Percentiles rank a stretch among this genome's conserved stretches.
phyloP scores from a whole-genome alignment of 1,140 invertebrate species.

The Ectropis grisescens region DNA sequence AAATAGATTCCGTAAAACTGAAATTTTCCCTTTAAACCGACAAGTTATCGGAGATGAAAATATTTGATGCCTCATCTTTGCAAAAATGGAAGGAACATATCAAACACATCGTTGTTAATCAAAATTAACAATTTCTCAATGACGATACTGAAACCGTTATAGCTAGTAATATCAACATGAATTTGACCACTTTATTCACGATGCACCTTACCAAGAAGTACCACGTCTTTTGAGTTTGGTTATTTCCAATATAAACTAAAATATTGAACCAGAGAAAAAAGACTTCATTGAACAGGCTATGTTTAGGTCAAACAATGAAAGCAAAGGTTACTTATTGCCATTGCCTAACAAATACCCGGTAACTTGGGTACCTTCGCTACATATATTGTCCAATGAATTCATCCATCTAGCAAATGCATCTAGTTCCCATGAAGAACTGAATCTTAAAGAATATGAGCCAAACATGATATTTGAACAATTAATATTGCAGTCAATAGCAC shows the following conservation, averaged over 20 bases:
- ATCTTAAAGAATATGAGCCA: background rate
- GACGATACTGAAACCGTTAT: background rate
- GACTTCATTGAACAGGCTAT: background rate
- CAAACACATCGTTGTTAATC: background rate
- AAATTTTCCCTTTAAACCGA: background rate
- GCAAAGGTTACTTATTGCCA: background rate
- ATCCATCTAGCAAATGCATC: too few species aligned
- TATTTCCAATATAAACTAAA: too few species aligned
- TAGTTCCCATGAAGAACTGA: background rate
- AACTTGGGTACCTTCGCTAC: background rate
- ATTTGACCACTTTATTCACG: background rate
- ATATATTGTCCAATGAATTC: too few species aligned
- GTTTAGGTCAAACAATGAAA: background rate
- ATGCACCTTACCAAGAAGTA: background rate
- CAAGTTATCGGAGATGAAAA: constrained; percentile 1
- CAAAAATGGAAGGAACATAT: constrained; percentile 1
- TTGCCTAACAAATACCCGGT: background rate
- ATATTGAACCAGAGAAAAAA: too few species aligned
- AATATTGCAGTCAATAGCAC: constrained; percentile 1
- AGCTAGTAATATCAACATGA: background rate
- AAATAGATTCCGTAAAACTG: constrained; percentile 1
- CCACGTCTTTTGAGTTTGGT: too few species aligned
- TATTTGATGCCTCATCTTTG: constrained; percentile 2
- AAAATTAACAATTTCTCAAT: too few species aligned
- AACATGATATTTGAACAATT: background rate